Evolutionary conservation across 2,113 vertebrate genomes (phyloP), one percentile per base, ranked within the genome.

Genomic region (Hippolais icterina): DNA sequence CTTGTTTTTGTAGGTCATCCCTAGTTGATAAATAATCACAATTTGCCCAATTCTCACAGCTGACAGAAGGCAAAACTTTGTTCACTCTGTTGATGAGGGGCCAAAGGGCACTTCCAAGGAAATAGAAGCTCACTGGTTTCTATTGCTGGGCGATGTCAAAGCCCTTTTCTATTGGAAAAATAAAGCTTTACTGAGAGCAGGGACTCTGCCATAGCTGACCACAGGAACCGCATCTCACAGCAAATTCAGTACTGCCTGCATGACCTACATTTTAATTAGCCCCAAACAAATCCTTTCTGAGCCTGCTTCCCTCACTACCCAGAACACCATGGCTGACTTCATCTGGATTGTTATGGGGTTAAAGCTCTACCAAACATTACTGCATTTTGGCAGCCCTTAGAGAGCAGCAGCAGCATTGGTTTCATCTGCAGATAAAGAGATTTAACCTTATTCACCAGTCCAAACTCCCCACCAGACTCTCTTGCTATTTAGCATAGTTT

Each of bases 181-280:
- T 42, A 69, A 92, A 96, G 52, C 22, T 83, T 72, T 68, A 59
- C 22, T 2, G 5, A 63, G 11, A 60, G 37, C 41, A 70, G 37
- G 25, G 83, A 29, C n/a, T 81, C 47, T 80, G 70, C 63, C 0
- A 0, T 37, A 78, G 65, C 69, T 56, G 60, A 75, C 71, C 76
- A 71, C 44, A 89, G 56, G 52, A 94, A 77, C 60, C 9, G 3
- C 59, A 74, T 70, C 83, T 80, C 47, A 15, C 46, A 74, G 83
- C n/a, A 94, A 87, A 95, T 78, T 90, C 64, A 52, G 91, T 87
- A 78, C 69, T 68, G 92, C 53, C 72, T 93, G 68, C 77, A 60
- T 93, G 96, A 96, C 92, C 93, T 96, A 94, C 80, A 93, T 94
- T 89, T 93, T 90, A 96, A 90, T 78, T 90, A 93, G 72, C 79